Evolutionary conservation across 2,888 invertebrate species (phyloP), one percentile per base, ranked within the genome.

Genomic region (Leptopilina syphax): DNA sequence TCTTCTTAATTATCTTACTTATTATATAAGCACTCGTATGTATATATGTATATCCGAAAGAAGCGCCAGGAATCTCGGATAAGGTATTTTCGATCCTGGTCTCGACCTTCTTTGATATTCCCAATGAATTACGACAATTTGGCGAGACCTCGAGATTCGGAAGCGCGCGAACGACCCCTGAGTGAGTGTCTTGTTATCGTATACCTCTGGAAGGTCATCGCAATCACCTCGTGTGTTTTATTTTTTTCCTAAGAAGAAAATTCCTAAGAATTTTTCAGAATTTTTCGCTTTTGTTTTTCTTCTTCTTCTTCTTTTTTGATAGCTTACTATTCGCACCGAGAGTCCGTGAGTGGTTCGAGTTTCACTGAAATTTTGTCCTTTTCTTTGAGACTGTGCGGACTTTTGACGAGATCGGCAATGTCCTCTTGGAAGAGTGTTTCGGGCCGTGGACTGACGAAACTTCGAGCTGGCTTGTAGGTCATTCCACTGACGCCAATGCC

Each of bases 341-440:
- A 94, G 89, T 94, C 94, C 81, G 94, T 93, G 81, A 95, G 92
- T 82, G 95, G 95, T 92, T 96, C 96, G 92, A 96, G 93, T 92
- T 96, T 96, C 84, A 96, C 95, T 85, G 94, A 94, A 87, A 95
- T 93, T 88, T 92, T 92, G 83, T 92, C 92, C 85, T 91, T 92
- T 85, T 91, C 92, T 85, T 91, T 91, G 81, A 88, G 88, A 57
- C 89, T 88, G 83, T 92, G 92, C 1, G 92, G 90, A 84, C 91
- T 95, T 94, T 93, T 96, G 9, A 94, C 94, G 85, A 94, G 92
- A 83, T 94, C 94, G 86, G 94, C 94, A 83, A 94, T 94, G 87
- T 94, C 94, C 88, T 94, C 94, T 87, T 94, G 94, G 92, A 94
- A 94, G 89, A 94, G 92, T 86, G 93, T 93, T 87, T 94, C 94